Base-by-base conservation (phyloP, 2,113 vertebrate genomes). In the Lipophrys pholis region DNA sequence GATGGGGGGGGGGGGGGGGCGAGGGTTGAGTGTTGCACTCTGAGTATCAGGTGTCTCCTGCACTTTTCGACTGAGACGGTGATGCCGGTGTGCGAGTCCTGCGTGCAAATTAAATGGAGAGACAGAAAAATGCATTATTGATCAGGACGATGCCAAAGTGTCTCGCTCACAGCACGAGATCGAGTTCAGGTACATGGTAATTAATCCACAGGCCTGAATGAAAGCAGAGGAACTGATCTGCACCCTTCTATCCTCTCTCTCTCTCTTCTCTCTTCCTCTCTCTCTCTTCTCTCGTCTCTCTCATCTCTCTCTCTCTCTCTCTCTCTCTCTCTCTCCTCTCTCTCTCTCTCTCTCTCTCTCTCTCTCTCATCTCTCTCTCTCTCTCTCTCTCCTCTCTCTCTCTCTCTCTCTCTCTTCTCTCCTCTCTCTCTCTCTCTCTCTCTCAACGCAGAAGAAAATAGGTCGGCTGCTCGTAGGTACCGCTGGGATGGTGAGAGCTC, bases 91-190 rank as follows among this genome's bases (percentile, higher is more conserved):
- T 71, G 56, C 81, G 83, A 73, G 87, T 82, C 86, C 82, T 50
- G 67, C 62, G 83, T 73, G 85, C 91, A 93, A 93, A 93, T 93
- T 93, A 93, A 94, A 93, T 91, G 86, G 89, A 90, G 87, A 93
- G 90, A 93, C 92, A 91, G 86, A 93, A 93, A 92, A 93, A 93
- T 93, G 87, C 90, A 94, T 94, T 91, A 94, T 94, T 94, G 90
- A 94, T 94, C 75, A 79, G 64, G 59, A 6, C 80, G 89, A 93
- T 89, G 91, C 83, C 88, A 89, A 90, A 87, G 88, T 87, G 89
- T 91, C 89, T 92, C 76, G 58, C 87, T 91, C 89, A 91, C 87
- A 89, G 87, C 87, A 79, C 15, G 52, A 65, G 83, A 89, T 94
- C 91, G 10, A 78, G 91, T 93, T 89, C 82, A 76, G 86, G 86